phyloP scores from a whole-genome alignment of 2,888 invertebrate genomes.

The Drosophila subsilvestris region DNA sequence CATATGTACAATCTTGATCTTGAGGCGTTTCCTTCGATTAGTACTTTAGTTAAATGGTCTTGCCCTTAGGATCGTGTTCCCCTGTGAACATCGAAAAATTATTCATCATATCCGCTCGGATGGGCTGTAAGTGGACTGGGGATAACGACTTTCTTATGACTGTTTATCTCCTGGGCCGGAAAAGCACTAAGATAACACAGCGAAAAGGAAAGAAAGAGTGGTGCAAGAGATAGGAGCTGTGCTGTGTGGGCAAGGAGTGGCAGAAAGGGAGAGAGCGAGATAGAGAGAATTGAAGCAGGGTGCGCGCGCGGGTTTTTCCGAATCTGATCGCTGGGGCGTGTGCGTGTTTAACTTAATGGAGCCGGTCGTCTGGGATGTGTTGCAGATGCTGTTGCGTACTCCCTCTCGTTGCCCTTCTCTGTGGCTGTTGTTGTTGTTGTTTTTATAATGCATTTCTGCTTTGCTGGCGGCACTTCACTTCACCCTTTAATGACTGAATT shows the following conservation, averaged over 20 bases:
- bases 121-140: neutral
- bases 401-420: conserved; percentile 7
- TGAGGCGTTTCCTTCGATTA: neutral
- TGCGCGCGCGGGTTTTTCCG: conserved; percentile 39
- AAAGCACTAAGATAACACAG: conserved; percentile 66
- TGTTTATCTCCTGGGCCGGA: conserved; percentile 72
- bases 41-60: neutral
- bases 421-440: conserved; percentile 30
- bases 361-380: conserved; percentile 23
- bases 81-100: neutral
- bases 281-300: conserved; percentile 40
- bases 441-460: conserved; percentile 56
- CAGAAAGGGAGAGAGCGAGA: conserved; percentile 4
- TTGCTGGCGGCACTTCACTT: conserved; percentile 50
- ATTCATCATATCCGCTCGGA: conserved; percentile 31
- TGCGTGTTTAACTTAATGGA: conserved; percentile 66
- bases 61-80: neutral
- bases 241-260: conserved; percentile 2
- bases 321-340: conserved; percentile 67
- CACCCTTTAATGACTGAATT: conserved; percentile 61
- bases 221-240: neutral
- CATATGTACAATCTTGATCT: neutral
- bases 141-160: conserved; percentile 50
- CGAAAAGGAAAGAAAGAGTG: conserved; percentile 10
- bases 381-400: conserved; percentile 34